phyloP scores from a whole-genome alignment of 2,113 vertebrate species.

The Phyllopteryx taeniolatus region DNA sequence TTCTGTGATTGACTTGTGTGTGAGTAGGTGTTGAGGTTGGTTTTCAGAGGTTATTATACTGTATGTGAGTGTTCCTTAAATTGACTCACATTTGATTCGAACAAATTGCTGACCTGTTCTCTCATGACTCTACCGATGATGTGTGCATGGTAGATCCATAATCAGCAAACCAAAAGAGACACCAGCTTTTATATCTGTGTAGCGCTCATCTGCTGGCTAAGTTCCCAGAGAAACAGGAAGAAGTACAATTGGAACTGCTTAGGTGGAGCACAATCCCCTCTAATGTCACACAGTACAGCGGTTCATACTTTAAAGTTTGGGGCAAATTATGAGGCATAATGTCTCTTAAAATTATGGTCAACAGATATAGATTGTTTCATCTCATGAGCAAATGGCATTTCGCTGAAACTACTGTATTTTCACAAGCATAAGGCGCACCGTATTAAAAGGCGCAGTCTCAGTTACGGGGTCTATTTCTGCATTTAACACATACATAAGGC shows the following conservation, averaged over 20 bases:
- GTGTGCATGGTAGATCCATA: conserved; percentile 8
- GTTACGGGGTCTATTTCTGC: too few species aligned
- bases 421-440: too few species aligned
- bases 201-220: background rate
- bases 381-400: background rate
- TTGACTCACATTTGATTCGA: background rate
- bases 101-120: conserved; percentile 2
- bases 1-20: conserved; percentile 19
- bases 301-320: background rate
- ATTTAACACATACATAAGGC: too few species aligned
- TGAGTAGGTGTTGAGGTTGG: conserved; percentile 23
- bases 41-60: conserved; percentile 8
- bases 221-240: background rate
- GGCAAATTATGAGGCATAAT: background rate
- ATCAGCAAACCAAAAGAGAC: conserved; percentile 5
- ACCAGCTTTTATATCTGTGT: background rate
- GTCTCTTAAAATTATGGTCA: background rate
- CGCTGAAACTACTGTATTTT: background rate
- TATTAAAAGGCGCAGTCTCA: too few species aligned
- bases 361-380: background rate
- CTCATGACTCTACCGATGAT: background rate
- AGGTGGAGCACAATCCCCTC: background rate
- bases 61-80: conserved; percentile 13
- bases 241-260: background rate
- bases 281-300: background rate